Base-by-base conservation (phyloP, 2,113 vertebrate genomes). In the Podarcis muralis region DNA sequence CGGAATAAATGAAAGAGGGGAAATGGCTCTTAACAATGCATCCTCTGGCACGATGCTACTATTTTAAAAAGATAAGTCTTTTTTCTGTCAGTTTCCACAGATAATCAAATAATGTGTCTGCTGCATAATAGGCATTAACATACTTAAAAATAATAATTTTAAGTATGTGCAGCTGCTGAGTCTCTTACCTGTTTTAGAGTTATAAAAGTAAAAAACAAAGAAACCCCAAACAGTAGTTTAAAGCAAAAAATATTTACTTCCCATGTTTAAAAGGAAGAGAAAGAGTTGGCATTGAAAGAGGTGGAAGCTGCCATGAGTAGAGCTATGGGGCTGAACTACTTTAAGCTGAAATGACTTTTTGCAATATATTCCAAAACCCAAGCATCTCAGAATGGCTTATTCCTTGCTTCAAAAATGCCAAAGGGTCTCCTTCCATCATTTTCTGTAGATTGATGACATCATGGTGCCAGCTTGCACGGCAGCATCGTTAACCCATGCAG, bases 1-100 rank as follows among this genome's bases (percentile, higher is more conserved):
- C 22, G 9, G 30, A 87, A 0, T 1, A n/a, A 62, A 83, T 25
- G 16, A 89, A 81, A 9, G 35, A 12, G 30, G 1, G 6, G 65
- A 88, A 93, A 68, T 35, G 13, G 22, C 27, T 76, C 15, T 83
- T 37, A 48, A 79, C 27, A 27, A 25, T 71, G n/a, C n/a, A 68
- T 71, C 65, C 23, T 57, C 74, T 59, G 40, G 43, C 53, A 6
- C 74, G 62, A 75, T 3, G 84, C 11, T 84, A 72, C 87, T 80
- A 20, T 16, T 7, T 0, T 57, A 84, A 85, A 30, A 7, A 78
- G 62, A 86, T 18, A 13, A 4, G 13, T 6, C n/a, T 22, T 13
- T 32, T 8, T 84, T 82, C 62, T 16, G 25, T 76, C 53, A 5
- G 87, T 92, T 93, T 87, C 94, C 82, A 87, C 78, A 79, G 89